Evolutionary conservation across 2,797 vertebrate species (phyloP).

Genomic region (Syngnathus acus): DNA sequence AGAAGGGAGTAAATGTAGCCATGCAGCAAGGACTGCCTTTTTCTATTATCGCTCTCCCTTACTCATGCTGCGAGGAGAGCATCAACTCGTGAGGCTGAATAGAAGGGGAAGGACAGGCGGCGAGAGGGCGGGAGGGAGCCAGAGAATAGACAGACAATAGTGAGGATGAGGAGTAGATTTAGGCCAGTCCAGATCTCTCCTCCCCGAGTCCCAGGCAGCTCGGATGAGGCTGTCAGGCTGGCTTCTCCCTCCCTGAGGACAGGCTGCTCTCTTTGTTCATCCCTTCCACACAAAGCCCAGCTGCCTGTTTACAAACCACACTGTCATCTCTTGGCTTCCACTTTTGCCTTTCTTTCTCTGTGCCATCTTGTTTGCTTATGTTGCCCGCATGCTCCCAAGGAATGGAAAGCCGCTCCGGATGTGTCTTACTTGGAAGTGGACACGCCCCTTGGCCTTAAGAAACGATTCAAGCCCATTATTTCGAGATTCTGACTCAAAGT

Average conservation of each 20-base stretch:
- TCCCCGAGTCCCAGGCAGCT: constrained; percentile 70
- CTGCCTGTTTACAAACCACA: constrained; percentile 72
- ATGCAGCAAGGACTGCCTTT: constrained; percentile 61
- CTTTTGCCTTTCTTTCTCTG: constrained; percentile 49
- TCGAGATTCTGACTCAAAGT: too few species aligned
- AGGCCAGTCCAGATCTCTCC: constrained; percentile 68
- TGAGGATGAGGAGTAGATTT: constrained; percentile 66
- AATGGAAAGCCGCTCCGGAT: constrained; percentile 30
- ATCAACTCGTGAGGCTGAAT: constrained; percentile 59
- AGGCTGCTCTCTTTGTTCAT: constrained; percentile 69
- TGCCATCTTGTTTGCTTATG: constrained; percentile 51
- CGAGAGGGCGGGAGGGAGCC: constrained; percentile 37
- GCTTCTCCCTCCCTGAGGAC: constrained; percentile 63
- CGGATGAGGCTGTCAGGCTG: constrained; percentile 67
- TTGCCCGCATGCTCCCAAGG: constrained; percentile 34
- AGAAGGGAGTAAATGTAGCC: constrained; percentile 58
- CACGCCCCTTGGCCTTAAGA: neutral
- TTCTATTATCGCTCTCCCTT: constrained; percentile 62
- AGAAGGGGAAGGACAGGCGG: constrained; percentile 55
- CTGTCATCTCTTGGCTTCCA: constrained; percentile 63
- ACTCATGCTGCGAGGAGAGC: constrained; percentile 57
- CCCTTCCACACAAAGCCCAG: constrained; percentile 66
- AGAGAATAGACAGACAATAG: constrained; percentile 59
- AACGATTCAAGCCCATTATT: too few species aligned
- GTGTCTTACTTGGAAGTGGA: constrained; percentile 2